Conservation (phyloP, 2,113 vertebrate species). For the Pseudorhombus dupliciocellatus region DNA sequence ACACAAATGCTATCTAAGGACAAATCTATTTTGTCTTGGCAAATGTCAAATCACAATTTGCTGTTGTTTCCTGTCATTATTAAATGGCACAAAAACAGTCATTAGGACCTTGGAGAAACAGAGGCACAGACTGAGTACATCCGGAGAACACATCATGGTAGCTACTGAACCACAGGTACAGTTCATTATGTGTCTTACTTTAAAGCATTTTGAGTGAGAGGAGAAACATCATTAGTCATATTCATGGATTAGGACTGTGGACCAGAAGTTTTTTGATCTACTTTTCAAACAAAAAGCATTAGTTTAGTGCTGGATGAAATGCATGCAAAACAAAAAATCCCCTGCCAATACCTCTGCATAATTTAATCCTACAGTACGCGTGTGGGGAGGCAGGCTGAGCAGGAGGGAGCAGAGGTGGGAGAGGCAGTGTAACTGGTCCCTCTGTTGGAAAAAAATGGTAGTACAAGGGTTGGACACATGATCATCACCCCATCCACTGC, state of each 20-base stretch:
- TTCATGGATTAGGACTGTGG: neutral
- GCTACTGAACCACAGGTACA: neutral
- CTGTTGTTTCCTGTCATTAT: constrained; percentile 2
- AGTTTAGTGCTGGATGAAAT: neutral
- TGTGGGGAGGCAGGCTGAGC: constrained; percentile 2
- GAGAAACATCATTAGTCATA: neutral
- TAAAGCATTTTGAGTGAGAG: neutral
- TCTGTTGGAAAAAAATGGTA: constrained; percentile 75
- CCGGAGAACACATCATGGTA: neutral
- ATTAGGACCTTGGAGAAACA: constrained; percentile 13
- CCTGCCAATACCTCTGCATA: neutral
- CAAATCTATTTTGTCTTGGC: constrained; percentile 17
- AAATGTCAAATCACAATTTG: constrained; percentile 18
- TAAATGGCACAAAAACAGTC: constrained; percentile 18
- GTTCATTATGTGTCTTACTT: neutral
- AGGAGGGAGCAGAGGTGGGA: constrained; percentile 26
- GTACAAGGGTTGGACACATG: constrained; percentile 62
- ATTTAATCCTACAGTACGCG: constrained; percentile 5
- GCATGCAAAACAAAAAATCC: neutral
- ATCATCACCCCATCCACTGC: constrained; percentile 25
- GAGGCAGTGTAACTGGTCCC: constrained; percentile 72
- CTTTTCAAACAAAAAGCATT: neutral
- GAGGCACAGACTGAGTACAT: constrained; percentile 14
- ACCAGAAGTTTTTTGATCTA: no score
- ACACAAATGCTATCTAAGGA: constrained; percentile 25